Base-by-base conservation (phyloP, 2,797 vertebrate species). In the Megalops cyprinoides region DNA sequence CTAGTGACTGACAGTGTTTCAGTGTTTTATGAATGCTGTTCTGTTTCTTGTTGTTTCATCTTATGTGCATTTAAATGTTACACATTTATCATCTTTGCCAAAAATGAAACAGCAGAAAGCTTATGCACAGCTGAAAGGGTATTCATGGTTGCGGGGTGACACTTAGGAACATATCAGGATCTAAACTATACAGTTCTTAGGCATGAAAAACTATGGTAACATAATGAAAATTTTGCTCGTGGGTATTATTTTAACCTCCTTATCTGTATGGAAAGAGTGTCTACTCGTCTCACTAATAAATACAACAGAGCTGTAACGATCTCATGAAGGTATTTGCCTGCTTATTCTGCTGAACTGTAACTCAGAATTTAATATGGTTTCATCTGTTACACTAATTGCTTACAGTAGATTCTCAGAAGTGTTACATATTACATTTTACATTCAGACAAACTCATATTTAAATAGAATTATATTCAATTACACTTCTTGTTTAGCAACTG, bases 1-100 rank as follows among this genome's bases (percentile, higher is more conserved):
- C 58, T n/a, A n/a, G n/a, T n/a, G n/a, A n/a, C n/a, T n/a, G 79
- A 84, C 85, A 86, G 86, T 88, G 90, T 90, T 92, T 93, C 91
- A 90, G 86, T 86, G 82, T 91, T 89, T 90, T 88, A 93, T 96
- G 94, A 96, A 96, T 96, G 93, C 91, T 86, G 89, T 93, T 93
- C 94, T 96, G 92, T 87, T 93, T 88, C 73, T 88, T 90, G 93
- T 93, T 89, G 79, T 93, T 91, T 93, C 93, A 92, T 93, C 91
- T 93, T 88, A 89, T n/a, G 91, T 91, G 87, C 91, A 90, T 91
- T 89, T 90, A 88, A 95, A 92, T 94, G 94, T 92, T 94, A 94
- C 86, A 92, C 91, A 95, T 95, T 93, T 92, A 90, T 91, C 89
- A 93, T 87, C 90, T 90, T 84, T 93, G 94, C 94, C 93, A 94